A percentile compares a stretch with the other conserved stretches of the same genome.
These are phyloP conservation scores for Pogona vitticeps DNA, from an alignment of 2,113 vertebrate species.

Conservation along the genomic window DNA sequence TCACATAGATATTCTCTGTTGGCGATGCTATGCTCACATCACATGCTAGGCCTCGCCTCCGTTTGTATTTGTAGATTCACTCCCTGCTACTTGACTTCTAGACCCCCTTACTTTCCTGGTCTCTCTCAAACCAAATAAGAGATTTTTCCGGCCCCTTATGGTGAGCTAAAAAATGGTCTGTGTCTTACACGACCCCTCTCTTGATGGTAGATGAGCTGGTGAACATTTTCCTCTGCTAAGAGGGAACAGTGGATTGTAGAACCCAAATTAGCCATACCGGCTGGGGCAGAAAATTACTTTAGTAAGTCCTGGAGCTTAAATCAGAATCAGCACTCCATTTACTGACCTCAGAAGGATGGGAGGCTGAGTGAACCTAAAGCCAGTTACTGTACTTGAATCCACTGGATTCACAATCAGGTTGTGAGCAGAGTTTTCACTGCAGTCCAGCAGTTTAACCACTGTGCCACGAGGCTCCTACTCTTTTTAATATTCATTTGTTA, in stretches of 20 bases:
- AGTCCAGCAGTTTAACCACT: no score
- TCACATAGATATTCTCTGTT: neutral
- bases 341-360: no score
- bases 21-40: neutral
- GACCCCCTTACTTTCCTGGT: neutral
- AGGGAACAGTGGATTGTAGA: neutral
- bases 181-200: neutral
- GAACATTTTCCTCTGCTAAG: neutral
- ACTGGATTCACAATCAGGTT: no score
- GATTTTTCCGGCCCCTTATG: neutral
- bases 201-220: neutral
- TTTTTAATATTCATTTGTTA: no score
- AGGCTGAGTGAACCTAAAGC: no score
- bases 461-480: no score
- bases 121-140: neutral
- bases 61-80: neutral
- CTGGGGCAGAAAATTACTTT: no score
- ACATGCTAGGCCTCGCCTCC: neutral
- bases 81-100: neutral
- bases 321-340: no score
- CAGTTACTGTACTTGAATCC: no score
- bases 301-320: no score
- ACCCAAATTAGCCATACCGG: neutral
- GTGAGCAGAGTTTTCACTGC: no score
- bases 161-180: neutral